Base-by-base conservation (phyloP, 1,140 invertebrate genomes). In the Cotesia vestalis region DNA sequence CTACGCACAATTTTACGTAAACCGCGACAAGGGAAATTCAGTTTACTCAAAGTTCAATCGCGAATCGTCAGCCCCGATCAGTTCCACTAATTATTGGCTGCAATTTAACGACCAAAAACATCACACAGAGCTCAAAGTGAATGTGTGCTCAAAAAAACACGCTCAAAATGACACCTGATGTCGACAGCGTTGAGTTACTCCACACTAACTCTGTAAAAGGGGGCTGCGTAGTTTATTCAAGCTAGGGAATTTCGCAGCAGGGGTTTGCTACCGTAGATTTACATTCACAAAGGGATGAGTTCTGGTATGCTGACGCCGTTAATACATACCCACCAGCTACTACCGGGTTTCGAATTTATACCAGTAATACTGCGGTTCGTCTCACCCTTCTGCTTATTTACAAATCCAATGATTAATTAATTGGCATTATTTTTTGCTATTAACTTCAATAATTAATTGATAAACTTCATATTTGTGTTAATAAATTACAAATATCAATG, bases 91-190 rank as follows among this genome's bases (percentile, higher is more conserved):
- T 81, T 79, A 83, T 83, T 78, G 78, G 75, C 76, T 71, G 73
- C 79, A 77, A 79, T 79, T 79, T 71, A 62, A 73, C 76, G 72
- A 74, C 78, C 78, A 78, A 80, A 82, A 81, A 80, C 81, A 79
- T 80, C 40, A 46, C 40, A 46, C 40, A 46, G 40, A 6, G 40
- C 5, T 9, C 11, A 9, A 2, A 83, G 53, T 14, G 81, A 82
- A 76, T 78, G 73, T 60, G 12, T 74, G 67, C 74, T 77, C 71
- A 76, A 71, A 74, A 80, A 76, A 80, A 79, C 74, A 73, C 79
- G 80, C 81, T 79, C 80, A 81, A 81, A 73, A 66, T 53, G 66
- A 62, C 36, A 59, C 51, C 61, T 61, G 51, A 40, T 27, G 3
- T 57, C 9, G 17, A 57, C 34, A 66, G 17, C 20, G 51, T 52